phyloP scores from a whole-genome alignment of 37 sponge, comb jelly and placozoan genomes.

The Geodia barretti region DNA sequence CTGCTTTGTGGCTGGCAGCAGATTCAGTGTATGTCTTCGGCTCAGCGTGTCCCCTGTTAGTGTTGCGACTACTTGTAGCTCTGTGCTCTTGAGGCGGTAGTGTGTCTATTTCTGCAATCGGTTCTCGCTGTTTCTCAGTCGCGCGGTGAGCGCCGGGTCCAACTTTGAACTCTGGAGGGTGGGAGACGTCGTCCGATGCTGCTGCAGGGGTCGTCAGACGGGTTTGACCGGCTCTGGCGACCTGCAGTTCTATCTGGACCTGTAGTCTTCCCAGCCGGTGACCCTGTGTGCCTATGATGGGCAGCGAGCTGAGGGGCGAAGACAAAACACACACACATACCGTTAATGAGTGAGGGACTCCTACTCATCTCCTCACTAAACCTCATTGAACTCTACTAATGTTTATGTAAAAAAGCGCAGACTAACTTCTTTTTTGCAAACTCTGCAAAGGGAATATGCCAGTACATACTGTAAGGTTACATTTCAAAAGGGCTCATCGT shows the following conservation, averaged over 20 bases:
- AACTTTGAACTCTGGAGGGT: constrained; percentile 1
- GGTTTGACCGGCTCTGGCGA: neutral
- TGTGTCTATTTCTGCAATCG: neutral
- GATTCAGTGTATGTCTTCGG: neutral
- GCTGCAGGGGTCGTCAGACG: neutral
- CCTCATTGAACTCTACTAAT: too few species aligned
- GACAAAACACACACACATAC: too few species aligned
- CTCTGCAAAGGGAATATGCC: too few species aligned
- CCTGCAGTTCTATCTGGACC: neutral
- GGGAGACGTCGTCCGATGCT: neutral
- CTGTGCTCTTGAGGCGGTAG: neutral
- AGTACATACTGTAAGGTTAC: too few species aligned
- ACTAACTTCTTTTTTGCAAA: too few species aligned
- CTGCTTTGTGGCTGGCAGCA: neutral
- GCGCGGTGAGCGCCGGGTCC: constrained; percentile 1
- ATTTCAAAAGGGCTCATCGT: too few species aligned
- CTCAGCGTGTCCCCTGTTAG: neutral
- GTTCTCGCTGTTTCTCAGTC: neutral
- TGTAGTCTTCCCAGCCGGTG: neutral
- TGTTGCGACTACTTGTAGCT: neutral
- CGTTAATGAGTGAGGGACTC: too few species aligned
- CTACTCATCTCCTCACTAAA: too few species aligned
- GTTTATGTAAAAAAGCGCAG: too few species aligned
- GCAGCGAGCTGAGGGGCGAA: neutral
- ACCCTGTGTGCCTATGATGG: neutral